These are phyloP conservation scores for Eospalax fontanierii DNA, from an alignment of 2,797 vertebrate species.

Conservation along the genomic window DNA sequence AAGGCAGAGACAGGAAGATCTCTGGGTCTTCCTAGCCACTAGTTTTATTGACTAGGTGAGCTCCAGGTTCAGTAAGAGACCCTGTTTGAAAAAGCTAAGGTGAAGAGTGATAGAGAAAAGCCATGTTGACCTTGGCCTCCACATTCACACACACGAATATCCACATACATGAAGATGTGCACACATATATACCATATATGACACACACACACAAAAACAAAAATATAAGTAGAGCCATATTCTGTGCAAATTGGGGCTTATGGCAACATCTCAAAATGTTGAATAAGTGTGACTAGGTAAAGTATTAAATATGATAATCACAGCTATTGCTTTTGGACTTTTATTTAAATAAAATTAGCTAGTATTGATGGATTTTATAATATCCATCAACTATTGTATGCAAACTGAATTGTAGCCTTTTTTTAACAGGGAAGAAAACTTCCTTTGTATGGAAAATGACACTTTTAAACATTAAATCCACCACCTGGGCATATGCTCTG, in stretches of 20 bases:
- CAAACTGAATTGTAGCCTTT: slow-evolving; percentile 52
- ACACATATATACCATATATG: too few relatives aligned
- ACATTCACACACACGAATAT: rapidly evolving
- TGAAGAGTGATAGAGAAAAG: background rate
- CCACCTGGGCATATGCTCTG: slow-evolving; percentile 94
- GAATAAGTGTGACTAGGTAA: background rate
- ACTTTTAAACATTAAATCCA: slow-evolving; percentile 87
- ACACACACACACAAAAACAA: too few relatives aligned
- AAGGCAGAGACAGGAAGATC: background rate
- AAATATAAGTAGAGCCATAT: background rate
- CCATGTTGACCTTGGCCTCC: background rate
- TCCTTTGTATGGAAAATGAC: slow-evolving; percentile 81
- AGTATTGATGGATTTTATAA: slow-evolving; percentile 50
- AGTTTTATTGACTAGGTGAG: background rate
- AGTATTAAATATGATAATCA: slow-evolving; percentile 49
- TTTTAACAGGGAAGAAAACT: slow-evolving; percentile 82
- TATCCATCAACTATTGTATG: background rate
- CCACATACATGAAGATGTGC: too few relatives aligned
- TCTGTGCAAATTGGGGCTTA: slow-evolving; percentile 6
- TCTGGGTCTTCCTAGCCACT: background rate
- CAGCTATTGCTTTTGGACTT: background rate
- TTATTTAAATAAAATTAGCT: slow-evolving; percentile 58
- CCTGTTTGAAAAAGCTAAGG: background rate
- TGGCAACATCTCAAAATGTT: slow-evolving; percentile 37
- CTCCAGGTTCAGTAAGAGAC: background rate